Evolutionary conservation across 2,888 invertebrate species (phyloP).

Genomic region (Eilema depressum): DNA sequence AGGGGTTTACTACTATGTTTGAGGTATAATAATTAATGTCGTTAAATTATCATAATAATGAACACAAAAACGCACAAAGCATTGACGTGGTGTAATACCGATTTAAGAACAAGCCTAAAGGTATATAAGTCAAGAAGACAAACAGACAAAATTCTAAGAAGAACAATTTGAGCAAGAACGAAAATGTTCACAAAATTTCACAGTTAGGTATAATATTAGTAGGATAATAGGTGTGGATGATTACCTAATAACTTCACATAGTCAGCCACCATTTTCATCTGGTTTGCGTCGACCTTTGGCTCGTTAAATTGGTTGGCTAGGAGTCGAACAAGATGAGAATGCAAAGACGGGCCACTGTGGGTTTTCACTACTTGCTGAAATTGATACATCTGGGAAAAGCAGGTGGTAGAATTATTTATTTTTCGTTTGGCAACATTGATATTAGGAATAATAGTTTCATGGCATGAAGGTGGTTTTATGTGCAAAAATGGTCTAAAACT

Average conservation of each 20-base stretch:
- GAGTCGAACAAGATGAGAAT: conserved; percentile 78
- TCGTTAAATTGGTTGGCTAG: conserved; percentile 83
- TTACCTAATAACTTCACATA: conserved; percentile 84
- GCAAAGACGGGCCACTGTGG: conserved; percentile 67
- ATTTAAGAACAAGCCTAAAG: no score
- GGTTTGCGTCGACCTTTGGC: conserved; percentile 74
- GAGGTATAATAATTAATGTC: no score
- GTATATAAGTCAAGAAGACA: no score
- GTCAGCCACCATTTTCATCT: conserved; percentile 77
- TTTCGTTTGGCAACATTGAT: not conserved
- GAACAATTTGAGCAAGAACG: no score
- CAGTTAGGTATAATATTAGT: no score
- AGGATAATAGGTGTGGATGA: not conserved
- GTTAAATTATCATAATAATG: no score
- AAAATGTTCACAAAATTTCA: no score
- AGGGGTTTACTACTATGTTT: not conserved
- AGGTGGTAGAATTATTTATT: not conserved
- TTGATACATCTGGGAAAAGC: conserved; percentile 69
- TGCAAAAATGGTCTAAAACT: no score
- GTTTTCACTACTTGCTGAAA: conserved; percentile 74
- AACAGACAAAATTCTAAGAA: no score
- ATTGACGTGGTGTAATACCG: no score
- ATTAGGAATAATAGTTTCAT: not conserved
- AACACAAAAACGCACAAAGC: no score
- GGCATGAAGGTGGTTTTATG: not conserved